Base-by-base conservation (phyloP, 2,888 invertebrate species). In the Laothoe populi region DNA sequence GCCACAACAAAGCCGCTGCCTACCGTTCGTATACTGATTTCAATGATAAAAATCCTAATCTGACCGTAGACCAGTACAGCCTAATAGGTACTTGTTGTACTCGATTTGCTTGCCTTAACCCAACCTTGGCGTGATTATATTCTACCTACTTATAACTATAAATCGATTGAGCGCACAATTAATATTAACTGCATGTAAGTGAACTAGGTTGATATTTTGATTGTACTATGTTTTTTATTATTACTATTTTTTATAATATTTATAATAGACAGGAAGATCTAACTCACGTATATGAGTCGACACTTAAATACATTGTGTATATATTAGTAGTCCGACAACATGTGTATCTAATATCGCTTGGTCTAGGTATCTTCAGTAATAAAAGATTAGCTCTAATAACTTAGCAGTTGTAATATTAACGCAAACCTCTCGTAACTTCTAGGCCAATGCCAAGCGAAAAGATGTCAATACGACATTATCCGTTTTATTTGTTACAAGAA, bases 211-310 rank as follows among this genome's bases (percentile, higher is more conserved):
- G 24, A 49, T n/a, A n/a, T n/a, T n/a, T 49, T 49, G 21, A 2
- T 26, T 26, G 26, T 4, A 26, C 26, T 35, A 8, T 35, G 5
- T 10, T 1, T 35, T 8, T 35, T 8, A 35, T 26, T 26, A 35
- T 1, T 8, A 26, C 4, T 1, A 8, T 11, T 11, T 24, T 19
- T 48, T 21, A 48, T 5, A 8, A 48, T 10, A 3, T 13, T 35
- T 48, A 7, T 38, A n/a, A 13, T 23, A 53, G 16, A 13, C 2
- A 53, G 48, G 24, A n/a, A 48, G 53, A 23, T 44, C 1, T 19
- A 53, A 68, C 67, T 65, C 64, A 67, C 65, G 59, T 42, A 26
- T 48, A 59, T 7, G 60, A 59, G 48, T 57, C 60, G 58, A 68
- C 26, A 48, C 60, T 60, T 48, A 66, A 24, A 45, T 60, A 65